Percentiles rank a stretch among this genome's conserved stretches.
Conservation (phyloP, 2,888 invertebrate species). For the Nebria salina region DNA sequence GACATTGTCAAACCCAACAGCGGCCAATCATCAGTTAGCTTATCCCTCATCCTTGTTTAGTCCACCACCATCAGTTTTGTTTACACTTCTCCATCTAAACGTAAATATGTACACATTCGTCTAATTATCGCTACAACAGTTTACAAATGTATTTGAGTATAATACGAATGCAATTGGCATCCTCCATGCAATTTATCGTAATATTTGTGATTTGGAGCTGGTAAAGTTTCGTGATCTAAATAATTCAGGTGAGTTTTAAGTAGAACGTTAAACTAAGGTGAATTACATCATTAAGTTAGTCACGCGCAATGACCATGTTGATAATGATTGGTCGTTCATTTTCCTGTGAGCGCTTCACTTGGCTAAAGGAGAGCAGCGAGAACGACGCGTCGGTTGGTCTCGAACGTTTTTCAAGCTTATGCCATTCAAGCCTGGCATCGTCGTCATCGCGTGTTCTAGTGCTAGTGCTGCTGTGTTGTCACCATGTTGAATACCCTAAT, state of each 20-base stretch:
- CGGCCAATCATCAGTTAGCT: slow-evolving; percentile 19
- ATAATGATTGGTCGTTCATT: slow-evolving; percentile 33
- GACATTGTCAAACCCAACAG: slow-evolving; percentile 36
- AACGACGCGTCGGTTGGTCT: neutral
- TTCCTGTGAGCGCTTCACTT: slow-evolving; percentile 6
- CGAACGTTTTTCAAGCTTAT: neutral
- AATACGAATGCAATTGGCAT: too few relatives aligned
- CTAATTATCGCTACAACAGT: neutral
- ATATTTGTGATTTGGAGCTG: neutral
- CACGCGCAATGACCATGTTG: slow-evolving; percentile 28
- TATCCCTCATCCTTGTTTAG: neutral
- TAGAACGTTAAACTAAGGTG: slow-evolving; percentile 36
- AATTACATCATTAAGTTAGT: slow-evolving; percentile 38
- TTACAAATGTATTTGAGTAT: too few relatives aligned
- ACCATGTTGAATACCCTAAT: slow-evolving; percentile 28
- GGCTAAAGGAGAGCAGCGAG: neutral
- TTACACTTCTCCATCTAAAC: neutral
- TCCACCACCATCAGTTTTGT: neutral
- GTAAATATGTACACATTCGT: neutral
- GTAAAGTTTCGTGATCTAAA: slow-evolving; percentile 2
- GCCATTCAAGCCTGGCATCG: neutral
- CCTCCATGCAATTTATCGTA: neutral
- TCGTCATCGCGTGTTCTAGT: slow-evolving; percentile 15
- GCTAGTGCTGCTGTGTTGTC: neutral
- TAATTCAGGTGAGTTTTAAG: slow-evolving; percentile 15